phyloP scores from a whole-genome alignment of 2,797 vertebrate species.

The Pipistrellus kuhlii region DNA sequence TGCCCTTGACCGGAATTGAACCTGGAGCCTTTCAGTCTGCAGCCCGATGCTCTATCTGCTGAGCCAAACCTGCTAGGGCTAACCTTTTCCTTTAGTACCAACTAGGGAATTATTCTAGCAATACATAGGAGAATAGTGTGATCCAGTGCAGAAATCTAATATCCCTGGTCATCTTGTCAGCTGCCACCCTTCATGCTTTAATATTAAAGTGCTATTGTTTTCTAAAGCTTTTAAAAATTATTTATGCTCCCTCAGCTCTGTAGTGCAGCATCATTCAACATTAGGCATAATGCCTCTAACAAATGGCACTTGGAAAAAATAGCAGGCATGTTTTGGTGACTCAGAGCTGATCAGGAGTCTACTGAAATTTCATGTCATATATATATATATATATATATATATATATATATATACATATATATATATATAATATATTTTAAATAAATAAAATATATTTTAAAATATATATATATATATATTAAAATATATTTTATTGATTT shows the following conservation, averaged over 20 bases:
- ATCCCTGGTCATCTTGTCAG: constrained; percentile 65
- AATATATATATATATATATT: too few relatives aligned
- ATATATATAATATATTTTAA: too few relatives aligned
- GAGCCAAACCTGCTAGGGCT: neutral
- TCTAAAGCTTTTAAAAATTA: constrained; percentile 80
- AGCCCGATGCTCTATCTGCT: too few relatives aligned
- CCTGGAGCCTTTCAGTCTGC: too few relatives aligned
- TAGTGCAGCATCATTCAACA: constrained; percentile 67
- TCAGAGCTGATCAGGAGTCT: constrained; percentile 65
- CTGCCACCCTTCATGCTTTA: constrained; percentile 66
- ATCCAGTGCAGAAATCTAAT: constrained; percentile 83
- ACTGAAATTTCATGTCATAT: constrained; percentile 52
- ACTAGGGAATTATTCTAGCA: constrained; percentile 17
- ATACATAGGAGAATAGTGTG: constrained; percentile 82
- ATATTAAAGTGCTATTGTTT: constrained; percentile 75
- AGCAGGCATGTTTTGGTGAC: constrained; percentile 71
- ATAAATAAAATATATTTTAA: too few relatives aligned
- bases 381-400: too few relatives aligned
- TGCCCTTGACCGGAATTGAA: too few relatives aligned
- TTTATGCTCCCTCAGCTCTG: constrained; percentile 74
- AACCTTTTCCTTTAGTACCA: constrained; percentile 43
- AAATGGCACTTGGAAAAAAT: constrained; percentile 66
- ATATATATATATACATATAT: too few relatives aligned
- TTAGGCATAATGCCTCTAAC: constrained; percentile 63
- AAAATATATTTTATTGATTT: too few relatives aligned